Evolutionary conservation across 2,113 vertebrate genomes (phyloP), one percentile per base, ranked within the genome.

Genomic region (Ailurus styani): DNA sequence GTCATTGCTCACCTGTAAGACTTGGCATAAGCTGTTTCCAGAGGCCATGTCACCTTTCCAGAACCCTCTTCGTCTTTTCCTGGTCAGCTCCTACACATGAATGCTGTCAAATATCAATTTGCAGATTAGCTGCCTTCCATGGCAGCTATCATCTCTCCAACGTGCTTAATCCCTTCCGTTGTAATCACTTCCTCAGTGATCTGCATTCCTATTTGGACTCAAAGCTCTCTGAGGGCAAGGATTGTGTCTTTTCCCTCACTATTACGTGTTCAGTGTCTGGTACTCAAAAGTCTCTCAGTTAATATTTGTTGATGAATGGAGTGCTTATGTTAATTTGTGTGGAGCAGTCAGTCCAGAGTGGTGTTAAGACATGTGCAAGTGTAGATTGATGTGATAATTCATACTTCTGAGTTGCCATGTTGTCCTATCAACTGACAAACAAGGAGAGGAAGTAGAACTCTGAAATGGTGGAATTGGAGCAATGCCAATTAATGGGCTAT

Each of bases 281-380:
- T 27, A 20, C 64, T 15, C 5, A 17, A 84, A 52, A 55, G 55
- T 27, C 18, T 60, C 34, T 64, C 34, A 4, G 81, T 77, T 75
- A 91, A 70, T n/a, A 55, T 3, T 82, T 34, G 45, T 45, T 50
- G 91, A 15, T 70, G 45, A 50, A 55, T 34, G 79, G 75, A 55
- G 25, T 23, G 27, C 20, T 66, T 72, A 10, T 17, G 42, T 60
- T 77, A 23, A n/a, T 83, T 85, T 81, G 54, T 8, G 10, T 37
- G 27, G 13, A 70, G 3, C 6, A 18, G 34, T 37, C 75, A 37
- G 42, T 70, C 91, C 40, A 37, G 54, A 83, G 83, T 54, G 82
- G 66, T 66, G 52, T 55, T 87, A 85, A 94, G 91, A 79, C 47
- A 54, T 83, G 72, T 68, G 79, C 27, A 78, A 77, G 75, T 68